Conservation (phyloP, 2,113 vertebrate species). For the Coreoperca whiteheadi region DNA sequence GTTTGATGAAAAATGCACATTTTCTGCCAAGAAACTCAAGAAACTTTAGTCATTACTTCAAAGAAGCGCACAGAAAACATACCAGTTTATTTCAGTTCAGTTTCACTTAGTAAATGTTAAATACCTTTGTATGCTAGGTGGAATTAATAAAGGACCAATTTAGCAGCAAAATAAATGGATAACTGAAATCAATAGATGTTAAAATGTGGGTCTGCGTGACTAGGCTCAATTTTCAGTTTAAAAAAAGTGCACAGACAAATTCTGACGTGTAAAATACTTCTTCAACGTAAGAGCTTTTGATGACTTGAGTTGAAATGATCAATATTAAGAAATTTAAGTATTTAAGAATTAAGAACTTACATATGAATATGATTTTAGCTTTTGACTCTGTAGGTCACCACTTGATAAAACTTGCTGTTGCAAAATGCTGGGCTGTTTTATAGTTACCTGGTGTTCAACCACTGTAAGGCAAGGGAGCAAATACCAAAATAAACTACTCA, state of each 20-base stretch:
- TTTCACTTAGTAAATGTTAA: slow-evolving; percentile 1
- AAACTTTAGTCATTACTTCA: background rate
- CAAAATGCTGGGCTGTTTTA: background rate
- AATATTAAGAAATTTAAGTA: background rate
- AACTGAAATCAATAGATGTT: slow-evolving; percentile 26
- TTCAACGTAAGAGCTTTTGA: background rate
- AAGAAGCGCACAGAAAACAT: background rate
- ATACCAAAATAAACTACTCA: background rate
- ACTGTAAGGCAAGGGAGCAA: background rate
- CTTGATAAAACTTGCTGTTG: background rate
- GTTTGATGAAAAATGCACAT: background rate
- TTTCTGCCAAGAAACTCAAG: background rate
- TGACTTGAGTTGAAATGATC: background rate
- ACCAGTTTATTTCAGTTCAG: background rate
- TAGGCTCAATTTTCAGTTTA: background rate
- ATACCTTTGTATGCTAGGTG: background rate
- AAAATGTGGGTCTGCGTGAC: background rate
- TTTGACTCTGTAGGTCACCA: background rate
- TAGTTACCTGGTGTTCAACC: too few species aligned
- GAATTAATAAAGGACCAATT: background rate
- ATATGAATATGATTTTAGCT: background rate
- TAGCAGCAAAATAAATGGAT: background rate
- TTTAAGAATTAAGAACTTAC: background rate
- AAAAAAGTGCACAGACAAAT: background rate
- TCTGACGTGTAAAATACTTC: background rate